Conservation (phyloP, 2,888 invertebrate genomes). For the Emmelina monodactyla region DNA sequence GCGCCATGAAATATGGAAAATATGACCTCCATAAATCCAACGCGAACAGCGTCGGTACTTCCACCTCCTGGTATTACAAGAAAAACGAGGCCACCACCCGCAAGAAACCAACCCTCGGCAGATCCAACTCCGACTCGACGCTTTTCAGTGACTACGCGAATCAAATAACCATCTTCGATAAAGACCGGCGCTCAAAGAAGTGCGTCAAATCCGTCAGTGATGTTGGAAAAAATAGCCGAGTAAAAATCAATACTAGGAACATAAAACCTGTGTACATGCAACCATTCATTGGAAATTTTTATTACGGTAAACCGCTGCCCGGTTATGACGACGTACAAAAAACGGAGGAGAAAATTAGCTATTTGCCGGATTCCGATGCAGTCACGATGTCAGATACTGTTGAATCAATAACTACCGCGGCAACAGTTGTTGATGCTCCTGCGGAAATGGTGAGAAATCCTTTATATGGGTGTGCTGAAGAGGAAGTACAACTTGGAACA, state of each 20-base stretch:
- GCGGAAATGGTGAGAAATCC: slow-evolving; percentile 46
- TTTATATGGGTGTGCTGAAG: slow-evolving; percentile 43
- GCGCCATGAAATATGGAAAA: slow-evolving; percentile 62
- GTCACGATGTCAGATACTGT: slow-evolving; percentile 47
- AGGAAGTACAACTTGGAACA: slow-evolving; percentile 31
- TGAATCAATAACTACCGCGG: slow-evolving; percentile 40
- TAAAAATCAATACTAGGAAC: slow-evolving; percentile 38
- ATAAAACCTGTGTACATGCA: slow-evolving; percentile 49
- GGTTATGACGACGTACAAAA: slow-evolving; percentile 42
- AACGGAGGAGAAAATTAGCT: slow-evolving; percentile 47
- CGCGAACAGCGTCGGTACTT: slow-evolving; percentile 54
- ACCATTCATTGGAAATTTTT: slow-evolving; percentile 58
- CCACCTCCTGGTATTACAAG: slow-evolving; percentile 61
- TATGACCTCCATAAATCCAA: slow-evolving; percentile 59
- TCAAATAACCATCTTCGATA: slow-evolving; percentile 55
- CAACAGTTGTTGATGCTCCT: slow-evolving; percentile 43
- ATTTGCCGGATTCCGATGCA: slow-evolving; percentile 52
- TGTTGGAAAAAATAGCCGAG: slow-evolving; percentile 39
- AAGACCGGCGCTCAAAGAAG: slow-evolving; percentile 35
- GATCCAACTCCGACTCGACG: slow-evolving; percentile 56
- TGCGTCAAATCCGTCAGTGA: slow-evolving; percentile 51
- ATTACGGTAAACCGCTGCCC: slow-evolving; percentile 50
- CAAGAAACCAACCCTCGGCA: slow-evolving; percentile 28
- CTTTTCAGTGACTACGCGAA: slow-evolving; percentile 61
- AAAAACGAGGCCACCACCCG: slow-evolving; percentile 39